A percentile compares a stretch with the other conserved stretches of the same genome.
These are phyloP conservation scores for Sinocyclocheilus anshuiensis DNA, from an alignment of 2,113 vertebrate genomes.

Conservation along the genomic window DNA sequence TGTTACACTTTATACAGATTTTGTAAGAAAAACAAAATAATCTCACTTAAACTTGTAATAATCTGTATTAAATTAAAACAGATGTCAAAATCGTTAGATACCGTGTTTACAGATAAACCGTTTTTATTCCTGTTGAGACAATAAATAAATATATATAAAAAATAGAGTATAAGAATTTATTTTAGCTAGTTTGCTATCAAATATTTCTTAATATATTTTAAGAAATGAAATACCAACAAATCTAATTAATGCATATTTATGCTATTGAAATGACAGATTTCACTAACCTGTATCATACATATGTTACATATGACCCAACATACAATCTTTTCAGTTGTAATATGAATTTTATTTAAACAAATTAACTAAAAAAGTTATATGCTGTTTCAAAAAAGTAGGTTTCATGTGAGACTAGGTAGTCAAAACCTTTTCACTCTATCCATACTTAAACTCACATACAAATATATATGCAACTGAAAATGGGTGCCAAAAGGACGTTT, in stretches of 20 bases:
- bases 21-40: not conserved
- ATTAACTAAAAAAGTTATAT: not conserved
- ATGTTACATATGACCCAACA: not conserved
- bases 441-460: not conserved
- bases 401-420: not conserved
- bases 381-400: not conserved
- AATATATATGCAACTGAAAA: slow-evolving; percentile 3
- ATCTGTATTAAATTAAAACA: not conserved
- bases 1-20: not conserved
- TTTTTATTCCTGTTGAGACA: no score
- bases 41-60: not conserved
- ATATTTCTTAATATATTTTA: not conserved
- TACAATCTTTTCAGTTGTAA: not conserved
- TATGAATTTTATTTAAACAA: not conserved
- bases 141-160: not conserved
- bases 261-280: not conserved
- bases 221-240: not conserved
- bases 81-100: not conserved
- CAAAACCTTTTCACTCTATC: not conserved
- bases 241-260: not conserved
- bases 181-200: not conserved
- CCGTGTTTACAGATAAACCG: not conserved
- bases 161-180: not conserved
- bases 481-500: not conserved
- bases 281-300: slow-evolving; percentile 11